phyloP scores from a whole-genome alignment of 2,888 invertebrate genomes.

The Drosophila anomelani region DNA sequence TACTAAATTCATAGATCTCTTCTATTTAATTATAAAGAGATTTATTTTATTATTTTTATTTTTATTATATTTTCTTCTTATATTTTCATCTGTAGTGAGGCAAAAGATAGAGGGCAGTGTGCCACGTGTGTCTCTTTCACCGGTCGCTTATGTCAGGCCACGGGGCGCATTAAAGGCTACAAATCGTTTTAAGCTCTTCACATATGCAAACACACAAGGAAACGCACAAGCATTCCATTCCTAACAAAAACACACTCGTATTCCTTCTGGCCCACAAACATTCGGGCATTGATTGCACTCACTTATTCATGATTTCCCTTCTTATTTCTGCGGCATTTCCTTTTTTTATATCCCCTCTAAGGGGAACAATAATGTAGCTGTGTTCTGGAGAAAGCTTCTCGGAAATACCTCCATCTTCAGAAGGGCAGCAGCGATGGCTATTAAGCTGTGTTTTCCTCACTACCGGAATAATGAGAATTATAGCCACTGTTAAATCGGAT shows the following conservation, averaged over 20 bases:
- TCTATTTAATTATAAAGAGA: too few species aligned
- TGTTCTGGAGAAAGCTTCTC: conserved; percentile 22
- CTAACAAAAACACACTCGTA: conserved; percentile 9
- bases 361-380: conserved; percentile 44
- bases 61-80: too few species aligned
- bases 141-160: conserved; percentile 72
- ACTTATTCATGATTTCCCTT: conserved; percentile 69
- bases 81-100: neutral
- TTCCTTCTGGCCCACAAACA: conserved; percentile 37
- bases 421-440: neutral
- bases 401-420: conserved; percentile 1
- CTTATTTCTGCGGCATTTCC: conserved; percentile 54
- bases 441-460: conserved; percentile 10
- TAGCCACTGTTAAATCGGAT: conserved; percentile 16
- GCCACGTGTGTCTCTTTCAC: conserved; percentile 60
- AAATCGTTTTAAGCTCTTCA: conserved; percentile 71
- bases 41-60: too few species aligned
- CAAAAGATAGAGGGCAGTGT: neutral
- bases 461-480: conserved; percentile 8
- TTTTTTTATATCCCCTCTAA: conserved; percentile 49
- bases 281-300: conserved; percentile 66
- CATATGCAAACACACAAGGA: conserved; percentile 34
- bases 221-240: conserved; percentile 1
- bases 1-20: too few species aligned
- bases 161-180: conserved; percentile 75